Evolutionary conservation across 2,113 vertebrate species (phyloP), one percentile per base, ranked within the genome.

Genomic region (Picathartes gymnocephalus): DNA sequence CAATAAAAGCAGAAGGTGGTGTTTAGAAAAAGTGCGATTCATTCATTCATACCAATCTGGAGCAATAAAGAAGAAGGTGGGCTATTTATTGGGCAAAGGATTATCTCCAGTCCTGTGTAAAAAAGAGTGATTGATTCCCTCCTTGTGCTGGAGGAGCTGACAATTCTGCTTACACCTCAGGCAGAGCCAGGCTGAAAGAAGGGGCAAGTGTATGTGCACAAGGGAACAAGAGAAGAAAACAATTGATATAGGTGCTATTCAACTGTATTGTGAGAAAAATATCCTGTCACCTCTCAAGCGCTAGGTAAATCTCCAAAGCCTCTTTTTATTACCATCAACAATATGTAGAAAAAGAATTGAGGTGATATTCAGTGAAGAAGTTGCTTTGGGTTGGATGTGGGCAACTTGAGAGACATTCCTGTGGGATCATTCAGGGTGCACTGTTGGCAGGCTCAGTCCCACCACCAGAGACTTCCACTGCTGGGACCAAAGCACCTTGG

Each of bases 401-500:
- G 33, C 72, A 51, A 10, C 18, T 53, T 57, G 25, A 2, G 15
- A 53, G 37, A 5, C 9, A 7, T 68, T 68, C 14, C 45, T 53
- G 39, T 61, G 30, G 30, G 13, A 15, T 54, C 20, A 15, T 47
- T 60, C 28, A 47, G 16, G 39, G 39, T 68, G n/a, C 23, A 4
- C 13, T 21, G 23, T 24, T 51, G n/a, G 27, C 51, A 51, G 78
- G 39, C 33, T 53, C 53, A 31, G 70, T 76, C 53, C 24, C 5
- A 21, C 25, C 20, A 18, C 17, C 47, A 22, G 42, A 40, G 24
- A 24, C n/a, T 47, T 53, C n/a, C 40, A 35, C 20, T 54, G 24
- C 40, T 40, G 47, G 30, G n/a, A 40, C 40, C 0, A 0, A 47
- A 47, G 45, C 28, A 23, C 20, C 4, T 23, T 58, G 8, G 5